phyloP scores from a whole-genome alignment of 2,888 invertebrate genomes.

The Apotomis turbidana region DNA sequence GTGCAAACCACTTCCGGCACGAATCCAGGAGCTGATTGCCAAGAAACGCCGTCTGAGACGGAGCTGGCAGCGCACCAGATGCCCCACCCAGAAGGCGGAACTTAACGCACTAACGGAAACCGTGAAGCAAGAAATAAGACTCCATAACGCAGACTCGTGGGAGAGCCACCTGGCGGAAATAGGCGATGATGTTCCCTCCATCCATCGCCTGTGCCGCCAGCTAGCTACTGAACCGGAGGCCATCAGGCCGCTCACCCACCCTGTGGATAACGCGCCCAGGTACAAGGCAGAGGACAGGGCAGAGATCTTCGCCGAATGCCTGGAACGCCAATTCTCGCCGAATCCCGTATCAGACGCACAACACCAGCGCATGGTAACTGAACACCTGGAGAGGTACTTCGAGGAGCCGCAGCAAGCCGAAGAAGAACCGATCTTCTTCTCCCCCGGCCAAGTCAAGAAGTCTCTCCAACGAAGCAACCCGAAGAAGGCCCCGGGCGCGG shows the following conservation, averaged over 20 bases:
- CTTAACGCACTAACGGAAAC: not conserved
- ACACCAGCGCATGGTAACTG: constrained; percentile 8
- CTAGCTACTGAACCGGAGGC: not conserved
- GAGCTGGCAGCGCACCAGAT: constrained; percentile 19
- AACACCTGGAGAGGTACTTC: not conserved
- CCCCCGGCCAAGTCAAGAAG: constrained; percentile 12
- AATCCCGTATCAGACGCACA: constrained; percentile 5
- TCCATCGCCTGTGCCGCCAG: not conserved
- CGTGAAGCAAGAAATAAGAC: not conserved
- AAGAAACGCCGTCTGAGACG: constrained; percentile 24
- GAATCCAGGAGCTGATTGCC: not conserved
- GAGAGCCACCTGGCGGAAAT: constrained; percentile 15
- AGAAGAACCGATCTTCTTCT: not conserved
- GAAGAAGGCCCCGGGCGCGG: constrained; percentile 21
- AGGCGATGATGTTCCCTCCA: not conserved
- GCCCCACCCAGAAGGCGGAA: constrained; percentile 4
- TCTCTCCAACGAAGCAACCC: not conserved
- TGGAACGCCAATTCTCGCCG: constrained; percentile 33
- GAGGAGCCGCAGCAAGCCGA: not conserved
- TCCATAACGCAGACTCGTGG: not conserved
- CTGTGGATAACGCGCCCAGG: not conserved
- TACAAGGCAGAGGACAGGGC: constrained; percentile 32
- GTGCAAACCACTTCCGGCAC: not conserved
- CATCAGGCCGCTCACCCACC: constrained; percentile 2
- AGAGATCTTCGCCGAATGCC: not conserved